Percentiles rank a stretch among this genome's conserved stretches.
Conservation (phyloP, 2,888 invertebrate species). For the Cosmorhoe ocellata region DNA sequence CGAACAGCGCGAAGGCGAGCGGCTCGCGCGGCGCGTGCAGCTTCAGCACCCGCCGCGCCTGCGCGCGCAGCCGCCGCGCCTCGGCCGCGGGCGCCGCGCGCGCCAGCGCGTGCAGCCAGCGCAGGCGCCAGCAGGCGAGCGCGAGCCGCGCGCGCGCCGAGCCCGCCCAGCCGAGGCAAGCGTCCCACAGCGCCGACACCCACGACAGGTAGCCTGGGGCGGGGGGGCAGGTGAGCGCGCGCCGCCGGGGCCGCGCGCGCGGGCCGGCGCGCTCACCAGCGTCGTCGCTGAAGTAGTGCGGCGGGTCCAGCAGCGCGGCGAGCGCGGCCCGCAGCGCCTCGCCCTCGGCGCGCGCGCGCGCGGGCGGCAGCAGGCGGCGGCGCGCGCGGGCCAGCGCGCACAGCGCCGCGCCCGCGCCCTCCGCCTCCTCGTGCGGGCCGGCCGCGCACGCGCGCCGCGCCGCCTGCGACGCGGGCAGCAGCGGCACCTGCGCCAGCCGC, state of each 20-base stretch:
- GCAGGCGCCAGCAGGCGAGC: conserved; percentile 65
- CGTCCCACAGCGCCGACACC: conserved; percentile 56
- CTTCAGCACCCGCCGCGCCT: conserved; percentile 40
- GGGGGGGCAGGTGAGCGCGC: conserved; percentile 13
- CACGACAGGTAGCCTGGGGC: conserved; percentile 49
- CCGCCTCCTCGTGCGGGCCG: conserved; percentile 26
- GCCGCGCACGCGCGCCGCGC: conserved; percentile 35
- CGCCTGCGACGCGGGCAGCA: conserved; percentile 28
- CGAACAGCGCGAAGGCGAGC: conserved; percentile 55
- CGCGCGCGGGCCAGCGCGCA: conserved; percentile 39
- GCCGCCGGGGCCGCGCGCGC: no score
- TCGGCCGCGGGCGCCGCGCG: conserved; percentile 37
- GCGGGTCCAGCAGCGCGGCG: conserved; percentile 53
- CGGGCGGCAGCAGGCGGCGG: conserved; percentile 40
- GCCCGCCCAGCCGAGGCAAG: conserved; percentile 41
- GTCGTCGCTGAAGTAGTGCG: conserved; percentile 58
- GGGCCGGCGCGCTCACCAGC: conserved; percentile 34
- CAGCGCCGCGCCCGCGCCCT: conserved; percentile 40
- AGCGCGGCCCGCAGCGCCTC: conserved; percentile 34
- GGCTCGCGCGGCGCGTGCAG: conserved; percentile 37
- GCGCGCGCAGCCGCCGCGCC: conserved; percentile 38
- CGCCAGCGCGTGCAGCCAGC: conserved; percentile 59
- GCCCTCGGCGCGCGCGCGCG: conserved; percentile 1
- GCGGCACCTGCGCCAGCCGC: conserved; percentile 55
- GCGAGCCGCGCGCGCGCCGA: conserved; percentile 43